Percentiles rank a stretch among this genome's conserved stretches.
These are phyloP conservation scores for Lasioglossum pauxillum DNA, from an alignment of 2,888 invertebrate genomes.

Conservation along the genomic window DNA sequence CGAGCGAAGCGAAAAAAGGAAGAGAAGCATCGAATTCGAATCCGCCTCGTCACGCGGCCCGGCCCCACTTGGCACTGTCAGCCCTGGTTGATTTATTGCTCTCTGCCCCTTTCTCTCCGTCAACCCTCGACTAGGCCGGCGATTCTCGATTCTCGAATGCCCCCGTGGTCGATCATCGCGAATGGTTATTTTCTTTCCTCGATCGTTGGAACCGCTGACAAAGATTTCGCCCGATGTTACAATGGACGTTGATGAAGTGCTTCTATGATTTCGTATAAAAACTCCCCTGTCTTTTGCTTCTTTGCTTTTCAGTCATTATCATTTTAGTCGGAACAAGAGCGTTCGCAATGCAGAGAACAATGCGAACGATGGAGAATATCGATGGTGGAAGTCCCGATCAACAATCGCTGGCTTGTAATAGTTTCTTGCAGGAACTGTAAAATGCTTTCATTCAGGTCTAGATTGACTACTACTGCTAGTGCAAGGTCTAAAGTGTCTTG, in stretches of 20 bases:
- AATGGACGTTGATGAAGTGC: slow-evolving; percentile 2
- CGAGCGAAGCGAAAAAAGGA: slow-evolving; percentile 31
- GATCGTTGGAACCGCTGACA: background rate
- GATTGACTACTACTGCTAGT: too few relatives aligned
- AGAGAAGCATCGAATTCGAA: slow-evolving; percentile 41
- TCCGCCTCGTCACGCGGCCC: slow-evolving; percentile 69
- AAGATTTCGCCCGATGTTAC: background rate
- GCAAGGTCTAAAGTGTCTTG: too few relatives aligned
- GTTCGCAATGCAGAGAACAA: background rate
- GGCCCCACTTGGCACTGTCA: slow-evolving; percentile 78
- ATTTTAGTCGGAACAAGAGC: background rate
- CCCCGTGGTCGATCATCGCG: slow-evolving; percentile 8
- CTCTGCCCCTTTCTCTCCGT: slow-evolving; percentile 52
- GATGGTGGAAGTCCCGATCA: too few relatives aligned
- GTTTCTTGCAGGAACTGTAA: background rate
- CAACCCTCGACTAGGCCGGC: slow-evolving; percentile 54
- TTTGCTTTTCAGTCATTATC: background rate
- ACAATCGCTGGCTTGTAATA: background rate
- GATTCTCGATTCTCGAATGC: background rate
- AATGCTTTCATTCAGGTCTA: too few relatives aligned
- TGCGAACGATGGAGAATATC: background rate
- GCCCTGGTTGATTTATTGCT: slow-evolving; percentile 77
- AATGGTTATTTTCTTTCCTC: background rate
- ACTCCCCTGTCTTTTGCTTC: background rate
- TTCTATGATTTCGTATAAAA: background rate